Evolutionary conservation across 2,797 vertebrate species (phyloP).

Genomic region (Phylloscopus collybita): DNA sequence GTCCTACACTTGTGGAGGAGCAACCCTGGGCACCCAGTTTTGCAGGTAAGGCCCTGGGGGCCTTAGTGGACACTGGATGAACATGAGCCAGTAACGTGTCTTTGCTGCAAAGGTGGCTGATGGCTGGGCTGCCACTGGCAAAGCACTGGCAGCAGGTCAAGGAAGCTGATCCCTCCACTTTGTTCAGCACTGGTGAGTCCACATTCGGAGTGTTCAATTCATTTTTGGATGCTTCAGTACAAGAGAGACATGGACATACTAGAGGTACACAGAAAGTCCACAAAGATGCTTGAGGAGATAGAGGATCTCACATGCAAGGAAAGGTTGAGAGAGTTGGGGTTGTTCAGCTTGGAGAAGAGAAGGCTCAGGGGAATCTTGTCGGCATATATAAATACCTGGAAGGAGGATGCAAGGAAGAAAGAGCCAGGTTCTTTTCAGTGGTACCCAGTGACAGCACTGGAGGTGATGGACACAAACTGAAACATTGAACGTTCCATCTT

Average conservation of each 20-base stretch:
- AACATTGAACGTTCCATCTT: accelerated
- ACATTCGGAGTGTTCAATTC: neutral
- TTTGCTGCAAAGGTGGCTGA: neutral
- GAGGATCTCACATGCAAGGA: neutral
- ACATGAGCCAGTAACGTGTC: no score
- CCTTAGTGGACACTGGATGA: neutral
- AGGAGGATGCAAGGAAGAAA: neutral
- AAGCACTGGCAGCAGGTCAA: neutral
- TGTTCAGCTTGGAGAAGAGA: neutral
- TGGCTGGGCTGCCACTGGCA: neutral
- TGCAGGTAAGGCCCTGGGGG: neutral
- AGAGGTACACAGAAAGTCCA: neutral
- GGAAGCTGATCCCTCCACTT: neutral
- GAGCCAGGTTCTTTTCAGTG: neutral
- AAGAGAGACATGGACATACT: neutral
- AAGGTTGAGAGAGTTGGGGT: neutral
- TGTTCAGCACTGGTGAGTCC: neutral
- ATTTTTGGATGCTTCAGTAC: neutral
- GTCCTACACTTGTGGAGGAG: no score
- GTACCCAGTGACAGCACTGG: neutral
- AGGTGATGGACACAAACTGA: accelerated
- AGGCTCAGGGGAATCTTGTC: neutral
- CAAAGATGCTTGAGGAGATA: neutral
- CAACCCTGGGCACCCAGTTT: neutral
- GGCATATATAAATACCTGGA: neutral